Evolutionary conservation across 2,797 vertebrate genomes (phyloP), one percentile per base, ranked within the genome.

Genomic region (Xiphophorus birchmanni): DNA sequence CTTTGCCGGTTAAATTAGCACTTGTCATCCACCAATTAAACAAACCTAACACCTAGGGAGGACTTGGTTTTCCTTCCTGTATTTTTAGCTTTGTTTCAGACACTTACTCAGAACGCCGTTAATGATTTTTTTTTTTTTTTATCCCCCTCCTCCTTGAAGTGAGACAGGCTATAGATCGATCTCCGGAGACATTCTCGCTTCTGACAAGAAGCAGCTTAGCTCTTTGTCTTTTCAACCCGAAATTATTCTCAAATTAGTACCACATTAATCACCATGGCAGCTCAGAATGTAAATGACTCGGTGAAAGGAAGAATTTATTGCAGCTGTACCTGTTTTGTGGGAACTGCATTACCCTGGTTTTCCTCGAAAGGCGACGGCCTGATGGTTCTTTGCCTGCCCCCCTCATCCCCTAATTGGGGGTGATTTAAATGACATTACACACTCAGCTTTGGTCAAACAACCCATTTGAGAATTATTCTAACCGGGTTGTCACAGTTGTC

Each of bases 201-300:
- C 86, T 88, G 88, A 92, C 82, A 84, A 84, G 84, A 78, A 80
- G 74, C 72, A 3, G 76, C 80, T 81, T 65, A 1, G 63, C 86
- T 89, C 85, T 91, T 88, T 91, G 90, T 93, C 82, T 87, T 87
- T 91, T 82, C 89, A 86, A 73, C 50, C 58, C 79, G 86, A 91
- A 92, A 93, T 94, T 92, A 92, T 93, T 92, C 88, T 92, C 86
- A 94, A 92, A 95, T 95, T 94, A 94, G 93, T 73, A 47, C 37
- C 86, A 86, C 93, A 94, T 94, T 94, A 90, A 94, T 95, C 94
- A 93, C 89, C 73, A 47, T 79, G 93, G 91, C 93, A 92, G 88
- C 79, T 78, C 44, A 0, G 83, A 89, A 92, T 93, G 86, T 93
- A 93, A 95, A 93, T 87, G 88, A 89, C 86, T 94, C 81, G n/a